Conservation (phyloP, 2,113 vertebrate genomes). For the Pluvianellus socialis region DNA sequence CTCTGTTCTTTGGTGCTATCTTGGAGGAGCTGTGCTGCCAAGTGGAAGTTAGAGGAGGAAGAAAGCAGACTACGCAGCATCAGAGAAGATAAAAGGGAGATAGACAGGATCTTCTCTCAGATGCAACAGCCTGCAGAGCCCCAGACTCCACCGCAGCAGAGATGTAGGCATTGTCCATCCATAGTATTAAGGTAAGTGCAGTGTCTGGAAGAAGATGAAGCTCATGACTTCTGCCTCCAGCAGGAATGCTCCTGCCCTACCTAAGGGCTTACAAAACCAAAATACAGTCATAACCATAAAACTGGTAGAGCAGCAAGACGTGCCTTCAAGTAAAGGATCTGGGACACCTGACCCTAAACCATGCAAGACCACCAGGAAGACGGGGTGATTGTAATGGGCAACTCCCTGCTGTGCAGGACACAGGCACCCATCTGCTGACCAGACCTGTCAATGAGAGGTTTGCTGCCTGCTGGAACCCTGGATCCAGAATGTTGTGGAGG, state of each 20-base stretch:
- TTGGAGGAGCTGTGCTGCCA: not conserved
- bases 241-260: not conserved
- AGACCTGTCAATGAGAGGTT: not conserved
- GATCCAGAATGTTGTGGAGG: not conserved
- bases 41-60: not conserved
- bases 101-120: not conserved
- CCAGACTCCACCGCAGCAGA: not conserved
- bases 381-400: not conserved
- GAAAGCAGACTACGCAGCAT: not conserved
- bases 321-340: not conserved
- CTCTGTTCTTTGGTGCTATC: not conserved
- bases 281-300: not conserved
- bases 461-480: not conserved
- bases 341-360: not conserved
- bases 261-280: not conserved
- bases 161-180: not conserved
- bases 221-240: not conserved
- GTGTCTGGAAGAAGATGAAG: not conserved
- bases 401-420: not conserved
- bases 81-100: not conserved
- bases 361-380: not conserved
- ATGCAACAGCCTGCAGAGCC: not conserved
- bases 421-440: no score
- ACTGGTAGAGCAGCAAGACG: not conserved
- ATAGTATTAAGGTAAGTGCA: not conserved